Base-by-base conservation (phyloP, 2,113 vertebrate genomes). In the Podilymbus podiceps region DNA sequence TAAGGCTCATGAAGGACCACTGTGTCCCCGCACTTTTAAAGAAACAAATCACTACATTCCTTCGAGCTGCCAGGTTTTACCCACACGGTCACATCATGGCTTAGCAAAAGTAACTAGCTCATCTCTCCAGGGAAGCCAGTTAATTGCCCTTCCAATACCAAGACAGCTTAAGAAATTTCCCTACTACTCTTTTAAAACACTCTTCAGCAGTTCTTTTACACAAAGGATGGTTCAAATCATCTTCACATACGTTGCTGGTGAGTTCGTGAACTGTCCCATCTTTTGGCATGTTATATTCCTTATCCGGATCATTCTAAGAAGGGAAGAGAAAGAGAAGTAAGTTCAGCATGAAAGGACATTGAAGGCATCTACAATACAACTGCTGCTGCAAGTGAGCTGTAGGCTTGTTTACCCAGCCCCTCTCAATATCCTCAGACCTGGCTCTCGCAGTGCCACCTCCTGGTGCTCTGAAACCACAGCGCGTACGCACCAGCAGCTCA, bases 281-380 rank as follows among this genome's bases (percentile, higher is more conserved):
- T 95, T 99, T 99, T 44, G 99, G 99, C 99, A 99, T 99, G 98
- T 99, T 99, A 97, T 99, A 99, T 58, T 99, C 99, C 81, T 99
- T 99, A 95, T 99, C 99, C 0, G 99, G 99, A 85, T 99, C 99
- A 12, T 99, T 99, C 99, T 99, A 93, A 33, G 42, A 79, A 84
- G 21, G 19, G 28, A 81, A 88, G 33, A 92, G 59, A 46, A 16
- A 88, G 3, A 95, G 14, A 94, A 40, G 35, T 0, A 55, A 53
- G 18, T 18, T 49, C 18, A 93, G n/a, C 53, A 28, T 2, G 2
- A 14, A 53, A 75, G 19, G 24, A 27, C 76, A 40, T 0, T 9
- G 30, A 60, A 85, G 30, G 55, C 59, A 55, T 17, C 40, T 50
- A 33, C 50, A 72, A 47, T 5, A 50, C 7, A 91, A 66, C n/a